Base-by-base conservation (phyloP, 2,888 invertebrate species). In the Pelosia muscerda region DNA sequence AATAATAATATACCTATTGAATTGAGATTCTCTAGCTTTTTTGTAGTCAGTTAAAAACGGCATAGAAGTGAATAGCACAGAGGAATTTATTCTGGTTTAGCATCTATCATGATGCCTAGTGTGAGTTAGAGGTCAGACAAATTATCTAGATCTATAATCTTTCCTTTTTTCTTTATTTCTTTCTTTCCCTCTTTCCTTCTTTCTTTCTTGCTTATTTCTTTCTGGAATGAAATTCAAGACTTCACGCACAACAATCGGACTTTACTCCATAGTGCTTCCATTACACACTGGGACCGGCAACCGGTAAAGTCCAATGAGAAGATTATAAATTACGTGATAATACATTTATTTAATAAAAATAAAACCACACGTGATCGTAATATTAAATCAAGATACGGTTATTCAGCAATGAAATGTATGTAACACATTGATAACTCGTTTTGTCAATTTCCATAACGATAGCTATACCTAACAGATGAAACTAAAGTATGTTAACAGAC, bases 371-470 rank as follows among this genome's bases (percentile, higher is more conserved):
- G 42, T 19, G 15, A 42, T 42, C 42, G 19, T 19, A 42, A 42
- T 49, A 49, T 49, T 49, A 9, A 49, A 49, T 49, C 49, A 49
- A 49, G 49, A n/a, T n/a, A 49, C 49, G n/a, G 49, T 49, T 49
- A 49, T 49, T 49, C 49, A 49, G 49, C 49, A 49, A 49, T 42
- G n/a, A n/a, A 49, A 49, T 49, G 49, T 49, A 49, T 49, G 42
- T 49, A 49, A 49, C 49, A 49, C 9, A 49, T 49, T n/a, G 49
- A 49, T 49, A 49, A 49, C 49, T 49, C 49, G 49, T 49, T 49
- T 49, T n/a, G 19, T 55, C 55, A 25, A 55, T 23, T 55, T 49
- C 49, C 49, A 49, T n/a, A 49, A 49, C 49, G 49, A 49, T 49
- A 11, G 4, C 28, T 28, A 38, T 13, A 38, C 13, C 38, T 42